Evolutionary conservation across 2,797 vertebrate genomes (phyloP).

Genomic region (Protonibea diacanthus): DNA sequence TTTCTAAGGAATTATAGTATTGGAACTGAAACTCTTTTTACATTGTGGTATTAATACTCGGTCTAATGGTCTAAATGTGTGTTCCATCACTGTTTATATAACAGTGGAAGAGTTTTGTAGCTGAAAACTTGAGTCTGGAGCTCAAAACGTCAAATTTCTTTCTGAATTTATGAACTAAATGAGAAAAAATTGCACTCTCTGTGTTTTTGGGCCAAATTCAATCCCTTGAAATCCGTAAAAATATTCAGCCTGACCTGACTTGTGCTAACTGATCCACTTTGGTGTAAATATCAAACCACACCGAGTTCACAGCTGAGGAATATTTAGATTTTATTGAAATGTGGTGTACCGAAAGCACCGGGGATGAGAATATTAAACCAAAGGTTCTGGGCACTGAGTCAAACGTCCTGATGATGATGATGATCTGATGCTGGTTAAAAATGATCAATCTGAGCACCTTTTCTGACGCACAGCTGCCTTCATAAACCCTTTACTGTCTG

Average conservation of each 20-base stretch:
- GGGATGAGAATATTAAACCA: slow-evolving; percentile 28
- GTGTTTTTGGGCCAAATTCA: neutral
- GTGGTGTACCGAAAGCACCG: slow-evolving; percentile 9
- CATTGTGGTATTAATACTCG: neutral
- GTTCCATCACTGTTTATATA: neutral
- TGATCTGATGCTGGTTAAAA: slow-evolving; percentile 41
- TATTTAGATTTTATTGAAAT: slow-evolving; percentile 21
- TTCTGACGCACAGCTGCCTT: slow-evolving; percentile 47
- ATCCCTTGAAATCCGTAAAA: neutral
- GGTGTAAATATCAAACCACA: slow-evolving; percentile 25
- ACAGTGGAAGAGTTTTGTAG: neutral
- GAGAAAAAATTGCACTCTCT: neutral
- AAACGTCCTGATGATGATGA: slow-evolving; percentile 37
- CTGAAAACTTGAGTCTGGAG: neutral
- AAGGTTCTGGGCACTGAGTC: slow-evolving; percentile 38
- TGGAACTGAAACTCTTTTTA: neutral
- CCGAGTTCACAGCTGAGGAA: slow-evolving; percentile 8
- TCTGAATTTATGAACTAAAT: neutral
- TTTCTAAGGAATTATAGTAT: neutral
- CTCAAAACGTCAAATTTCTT: neutral
- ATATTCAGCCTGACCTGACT: slow-evolving; percentile 16
- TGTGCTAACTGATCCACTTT: slow-evolving; percentile 11
- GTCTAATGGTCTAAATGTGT: neutral
- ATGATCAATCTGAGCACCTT: slow-evolving; percentile 33
- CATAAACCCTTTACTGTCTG: slow-evolving; percentile 41